Conservation (phyloP, 2,113 vertebrate species). For the Echinops telfairi region DNA sequence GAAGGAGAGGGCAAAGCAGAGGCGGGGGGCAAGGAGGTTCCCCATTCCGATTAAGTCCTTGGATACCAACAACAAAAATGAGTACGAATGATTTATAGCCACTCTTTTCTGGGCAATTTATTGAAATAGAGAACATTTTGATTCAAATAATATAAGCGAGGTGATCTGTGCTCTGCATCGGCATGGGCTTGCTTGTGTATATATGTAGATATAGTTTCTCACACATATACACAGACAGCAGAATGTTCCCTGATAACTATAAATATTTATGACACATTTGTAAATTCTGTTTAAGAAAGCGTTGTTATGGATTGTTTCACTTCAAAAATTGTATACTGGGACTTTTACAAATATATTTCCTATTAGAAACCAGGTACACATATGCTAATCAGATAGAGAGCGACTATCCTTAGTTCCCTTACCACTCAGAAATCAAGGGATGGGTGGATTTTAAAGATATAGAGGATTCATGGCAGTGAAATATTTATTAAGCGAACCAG, state of each 20-base stretch:
- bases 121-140: slow-evolving; percentile 70
- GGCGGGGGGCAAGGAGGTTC: slow-evolving; percentile 4
- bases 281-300: slow-evolving; percentile 71
- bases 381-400: slow-evolving; percentile 51
- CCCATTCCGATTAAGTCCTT: slow-evolving; percentile 65
- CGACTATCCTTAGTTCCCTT: slow-evolving; percentile 20
- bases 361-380: slow-evolving; percentile 41
- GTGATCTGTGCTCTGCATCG: slow-evolving; percentile 38
- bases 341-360: slow-evolving; percentile 57
- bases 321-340: slow-evolving; percentile 35
- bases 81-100: slow-evolving; percentile 74
- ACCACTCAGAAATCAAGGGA: slow-evolving; percentile 58
- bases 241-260: slow-evolving; percentile 72
- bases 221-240: slow-evolving; percentile 29
- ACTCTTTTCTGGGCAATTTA: slow-evolving; percentile 25
- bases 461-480: slow-evolving; percentile 74
- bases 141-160: slow-evolving; percentile 72
- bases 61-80: slow-evolving; percentile 67
- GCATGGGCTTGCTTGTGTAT: not conserved
- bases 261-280: slow-evolving; percentile 74
- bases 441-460: slow-evolving; percentile 72
- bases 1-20: slow-evolving; percentile 67
- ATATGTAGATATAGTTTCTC: slow-evolving; percentile 5
- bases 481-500: slow-evolving; percentile 82
- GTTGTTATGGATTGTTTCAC: slow-evolving; percentile 52